Conservation (phyloP, 2,888 invertebrate genomes). For the Chrysomela aeneicollis region DNA sequence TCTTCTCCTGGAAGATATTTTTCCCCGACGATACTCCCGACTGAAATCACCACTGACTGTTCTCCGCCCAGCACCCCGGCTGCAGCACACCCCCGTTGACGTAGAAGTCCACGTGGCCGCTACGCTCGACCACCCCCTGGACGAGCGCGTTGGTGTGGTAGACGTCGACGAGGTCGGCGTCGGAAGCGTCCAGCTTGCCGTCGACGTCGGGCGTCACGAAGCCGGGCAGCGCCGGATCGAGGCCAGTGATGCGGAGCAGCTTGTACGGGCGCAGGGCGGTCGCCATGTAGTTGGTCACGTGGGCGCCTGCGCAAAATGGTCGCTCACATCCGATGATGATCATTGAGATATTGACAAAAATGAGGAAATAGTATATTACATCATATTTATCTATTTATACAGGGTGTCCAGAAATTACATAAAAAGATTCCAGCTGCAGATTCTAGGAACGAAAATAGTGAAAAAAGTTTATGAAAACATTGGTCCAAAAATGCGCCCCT, state of each 20-base stretch:
- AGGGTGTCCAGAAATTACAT: too few relatives aligned
- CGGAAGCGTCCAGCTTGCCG: conserved; percentile 69
- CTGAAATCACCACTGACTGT: conserved; percentile 51
- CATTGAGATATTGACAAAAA: too few relatives aligned
- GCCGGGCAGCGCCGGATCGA: conserved; percentile 76
- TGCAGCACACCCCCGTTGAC: conserved; percentile 75
- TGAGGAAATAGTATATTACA: too few relatives aligned
- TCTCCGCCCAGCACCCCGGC: conserved; percentile 69
- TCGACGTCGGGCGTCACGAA: conserved; percentile 65
- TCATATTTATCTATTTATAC: too few relatives aligned
- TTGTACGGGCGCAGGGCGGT: conserved; percentile 63
- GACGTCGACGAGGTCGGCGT: conserved; percentile 75
- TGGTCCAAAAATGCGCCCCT: too few relatives aligned
- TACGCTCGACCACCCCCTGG: conserved; percentile 71
- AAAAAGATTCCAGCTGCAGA: too few relatives aligned
- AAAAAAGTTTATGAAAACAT: too few relatives aligned
- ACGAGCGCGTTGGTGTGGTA: conserved; percentile 76
- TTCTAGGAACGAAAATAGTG: too few relatives aligned
- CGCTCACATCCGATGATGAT: too few relatives aligned
- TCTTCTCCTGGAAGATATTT: not conserved
- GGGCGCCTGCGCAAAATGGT: too few relatives aligned
- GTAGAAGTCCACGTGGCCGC: conserved; percentile 77
- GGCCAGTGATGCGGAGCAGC: conserved; percentile 69
- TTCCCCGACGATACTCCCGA: not conserved
- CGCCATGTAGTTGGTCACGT: conserved; percentile 68